These are phyloP conservation scores for Heliopora coerulea DNA, from an alignment of 92 coral and sea anemone genomes.

Conservation along the genomic window DNA sequence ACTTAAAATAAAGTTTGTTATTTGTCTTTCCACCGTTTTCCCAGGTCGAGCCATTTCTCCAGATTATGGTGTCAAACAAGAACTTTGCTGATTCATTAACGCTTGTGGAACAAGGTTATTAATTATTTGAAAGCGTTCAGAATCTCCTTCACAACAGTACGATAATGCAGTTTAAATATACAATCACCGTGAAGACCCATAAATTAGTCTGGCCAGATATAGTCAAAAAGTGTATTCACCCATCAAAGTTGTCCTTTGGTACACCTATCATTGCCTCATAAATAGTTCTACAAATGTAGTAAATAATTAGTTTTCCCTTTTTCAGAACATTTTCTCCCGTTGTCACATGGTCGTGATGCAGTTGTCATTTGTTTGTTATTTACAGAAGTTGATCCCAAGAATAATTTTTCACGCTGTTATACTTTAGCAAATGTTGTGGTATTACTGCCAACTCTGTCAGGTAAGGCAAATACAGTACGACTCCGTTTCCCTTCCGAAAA, in stretches of 20 bases:
- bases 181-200: too few relatives aligned
- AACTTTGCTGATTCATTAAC: slow-evolving; percentile 67
- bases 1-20: background rate
- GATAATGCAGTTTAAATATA: too few relatives aligned
- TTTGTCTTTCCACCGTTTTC: background rate
- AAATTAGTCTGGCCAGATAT: too few relatives aligned
- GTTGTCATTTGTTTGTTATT: background rate
- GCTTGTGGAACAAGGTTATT: slow-evolving; percentile 22
- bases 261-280: too few relatives aligned
- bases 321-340: background rate
- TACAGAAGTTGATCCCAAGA: slow-evolving; percentile 16
- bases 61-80: slow-evolving; percentile 70
- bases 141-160: too few relatives aligned
- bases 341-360: too few relatives aligned
- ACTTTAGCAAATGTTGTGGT: slow-evolving; percentile 41
- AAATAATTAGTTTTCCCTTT: background rate
- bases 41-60: slow-evolving; percentile 82
- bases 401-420: slow-evolving; percentile 42
- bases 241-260: too few relatives aligned
- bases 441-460: slow-evolving; percentile 49
- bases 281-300: too few relatives aligned
- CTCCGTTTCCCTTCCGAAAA: too few relatives aligned
- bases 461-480: too few relatives aligned
- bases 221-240: too few relatives aligned
- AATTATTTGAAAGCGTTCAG: too few relatives aligned